Percentiles rank a stretch among this genome's conserved stretches.
phyloP scores from a whole-genome alignment of 2,113 vertebrate species.

The Podiceps cristatus region DNA sequence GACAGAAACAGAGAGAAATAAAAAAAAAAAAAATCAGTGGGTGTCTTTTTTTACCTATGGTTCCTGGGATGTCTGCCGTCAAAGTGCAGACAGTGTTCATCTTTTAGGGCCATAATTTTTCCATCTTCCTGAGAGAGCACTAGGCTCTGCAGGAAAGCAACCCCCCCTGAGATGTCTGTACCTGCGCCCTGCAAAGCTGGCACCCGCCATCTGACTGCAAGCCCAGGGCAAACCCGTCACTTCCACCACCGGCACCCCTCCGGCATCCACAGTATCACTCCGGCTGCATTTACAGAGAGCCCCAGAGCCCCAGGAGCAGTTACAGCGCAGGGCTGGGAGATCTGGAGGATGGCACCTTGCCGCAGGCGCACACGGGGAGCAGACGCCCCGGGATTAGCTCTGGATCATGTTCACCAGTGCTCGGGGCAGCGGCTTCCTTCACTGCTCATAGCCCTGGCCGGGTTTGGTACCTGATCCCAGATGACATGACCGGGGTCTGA shows the following conservation, averaged over 20 bases:
- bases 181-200: not conserved
- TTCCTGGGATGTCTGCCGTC: slow-evolving; percentile 16
- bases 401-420: not conserved
- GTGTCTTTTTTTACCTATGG: slow-evolving; percentile 39
- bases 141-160: slow-evolving; percentile 22
- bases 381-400: not conserved
- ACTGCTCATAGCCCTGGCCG: not conserved
- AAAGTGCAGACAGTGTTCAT: slow-evolving; percentile 48
- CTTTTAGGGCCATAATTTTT: slow-evolving; percentile 43
- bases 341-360: not conserved
- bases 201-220: not conserved
- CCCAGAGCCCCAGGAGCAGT: not conserved
- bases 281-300: not conserved
- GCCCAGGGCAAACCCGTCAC: not conserved
- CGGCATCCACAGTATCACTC: not conserved
- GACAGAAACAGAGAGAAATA: slow-evolving; percentile 59
- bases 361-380: not conserved
- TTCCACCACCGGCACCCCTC: not conserved
- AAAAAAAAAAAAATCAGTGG: slow-evolving; percentile 4
- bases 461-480: slow-evolving; percentile 54
- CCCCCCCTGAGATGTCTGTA: not conserved
- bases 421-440: slow-evolving; percentile 20
- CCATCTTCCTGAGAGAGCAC: slow-evolving; percentile 11
- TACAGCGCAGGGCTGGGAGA: not conserved
- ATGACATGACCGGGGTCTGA: slow-evolving; percentile 51